Conservation (phyloP, 2,888 invertebrate species). For the Brachyopa scutellaris region DNA sequence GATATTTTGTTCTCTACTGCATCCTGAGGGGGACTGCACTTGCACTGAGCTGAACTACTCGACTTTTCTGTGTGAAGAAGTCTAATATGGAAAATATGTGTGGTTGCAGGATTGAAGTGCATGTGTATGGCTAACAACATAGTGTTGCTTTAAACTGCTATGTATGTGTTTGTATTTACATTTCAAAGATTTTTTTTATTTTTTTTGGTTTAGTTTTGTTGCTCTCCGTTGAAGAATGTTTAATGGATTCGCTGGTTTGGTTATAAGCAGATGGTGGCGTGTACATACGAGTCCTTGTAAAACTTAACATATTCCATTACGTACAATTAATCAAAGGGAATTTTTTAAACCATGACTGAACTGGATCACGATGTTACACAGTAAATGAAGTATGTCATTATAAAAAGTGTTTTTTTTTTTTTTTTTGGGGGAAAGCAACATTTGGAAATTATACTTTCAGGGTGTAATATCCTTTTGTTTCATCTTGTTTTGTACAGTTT, state of each 20-base stretch:
- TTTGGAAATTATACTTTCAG: no score
- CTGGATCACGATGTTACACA: neutral
- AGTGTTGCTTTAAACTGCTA: no score
- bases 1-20: neutral
- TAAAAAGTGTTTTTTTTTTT: no score
- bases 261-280: slow-evolving; percentile 8
- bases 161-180: no score
- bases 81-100: slow-evolving; percentile 45
- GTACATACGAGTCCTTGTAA: no score
- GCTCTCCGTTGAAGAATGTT: neutral
- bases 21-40: slow-evolving; percentile 5
- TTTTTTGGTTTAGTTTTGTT: no score
- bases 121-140: slow-evolving; percentile 23
- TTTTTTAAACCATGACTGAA: neutral
- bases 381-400: slow-evolving; percentile 11
- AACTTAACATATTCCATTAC: no score
- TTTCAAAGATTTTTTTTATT: no score
- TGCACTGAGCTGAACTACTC: slow-evolving; percentile 26
- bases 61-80: slow-evolving; percentile 28
- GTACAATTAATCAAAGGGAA: slow-evolving; percentile 40
- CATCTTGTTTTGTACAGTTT: no score
- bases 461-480: no score
- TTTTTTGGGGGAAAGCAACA: neutral
- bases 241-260: neutral
- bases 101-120: neutral